Percentiles rank a stretch among this genome's conserved stretches.
Conservation (phyloP, 1,140 invertebrate genomes). For the Teleopsis dalmanni region DNA sequence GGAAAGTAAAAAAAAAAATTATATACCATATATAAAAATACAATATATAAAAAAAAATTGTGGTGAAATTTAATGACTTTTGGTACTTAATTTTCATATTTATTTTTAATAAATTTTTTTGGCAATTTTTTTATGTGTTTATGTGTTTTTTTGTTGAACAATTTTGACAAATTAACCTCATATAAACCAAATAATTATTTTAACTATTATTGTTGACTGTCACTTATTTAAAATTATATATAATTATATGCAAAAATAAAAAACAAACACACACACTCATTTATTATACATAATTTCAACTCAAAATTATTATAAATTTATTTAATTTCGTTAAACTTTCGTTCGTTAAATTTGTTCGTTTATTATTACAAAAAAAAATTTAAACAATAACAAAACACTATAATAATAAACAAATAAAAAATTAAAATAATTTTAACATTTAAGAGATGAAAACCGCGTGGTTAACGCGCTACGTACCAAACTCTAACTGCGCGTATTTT, state of each 20-base stretch:
- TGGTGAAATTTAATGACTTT: too few species aligned
- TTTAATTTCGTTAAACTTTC: too few species aligned
- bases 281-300: too few species aligned
- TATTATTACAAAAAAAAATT: neutral
- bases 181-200: neutral
- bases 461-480: constrained; percentile 6
- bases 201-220: neutral
- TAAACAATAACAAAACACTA: neutral
- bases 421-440: neutral
- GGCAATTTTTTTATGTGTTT: neutral
- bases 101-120: neutral
- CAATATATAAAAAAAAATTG: too few species aligned
- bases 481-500: constrained; percentile 5
- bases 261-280: neutral
- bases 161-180: neutral
- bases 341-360: too few species aligned
- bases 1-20: too few species aligned
- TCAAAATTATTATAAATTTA: too few species aligned
- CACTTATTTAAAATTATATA: neutral
- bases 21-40: too few species aligned
- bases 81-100: neutral
- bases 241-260: constrained; percentile 1
- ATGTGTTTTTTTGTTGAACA: too few species aligned
- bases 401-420: neutral
- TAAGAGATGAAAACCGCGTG: constrained; percentile 5